Percentiles rank a stretch among this genome's conserved stretches.
These are phyloP conservation scores for Synergus umbraculus DNA, from an alignment of 2,888 invertebrate genomes.

Conservation along the genomic window DNA sequence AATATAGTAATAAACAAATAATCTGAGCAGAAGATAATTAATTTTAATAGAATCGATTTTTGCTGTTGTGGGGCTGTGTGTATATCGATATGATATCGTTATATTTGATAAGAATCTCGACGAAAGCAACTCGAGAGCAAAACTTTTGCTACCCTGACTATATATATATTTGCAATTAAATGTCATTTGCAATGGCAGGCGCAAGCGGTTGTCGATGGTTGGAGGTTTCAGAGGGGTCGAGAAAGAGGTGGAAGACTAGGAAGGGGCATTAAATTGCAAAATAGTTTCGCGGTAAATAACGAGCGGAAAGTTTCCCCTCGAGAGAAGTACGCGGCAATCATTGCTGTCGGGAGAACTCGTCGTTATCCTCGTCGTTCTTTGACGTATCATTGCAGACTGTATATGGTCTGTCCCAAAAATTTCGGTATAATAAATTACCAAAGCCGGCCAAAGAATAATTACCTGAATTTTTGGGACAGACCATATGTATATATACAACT, in stretches of 20 bases:
- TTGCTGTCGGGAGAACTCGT: slow-evolving; percentile 48
- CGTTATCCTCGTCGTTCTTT: slow-evolving; percentile 38
- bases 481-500: no score
- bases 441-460: no score
- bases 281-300: slow-evolving; percentile 71
- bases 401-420: no score
- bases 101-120: slow-evolving; percentile 20
- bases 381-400: not conserved
- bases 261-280: slow-evolving; percentile 66
- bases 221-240: slow-evolving; percentile 40
- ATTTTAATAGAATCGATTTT: slow-evolving; percentile 18
- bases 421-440: no score
- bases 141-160: not conserved
- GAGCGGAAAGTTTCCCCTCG: slow-evolving; percentile 63
- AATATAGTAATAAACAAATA: not conserved
- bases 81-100: slow-evolving; percentile 17
- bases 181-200: slow-evolving; percentile 46
- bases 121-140: slow-evolving; percentile 27
- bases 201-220: not conserved
- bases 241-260: slow-evolving; percentile 33
- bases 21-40: slow-evolving; percentile 11
- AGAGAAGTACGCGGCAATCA: slow-evolving; percentile 48
- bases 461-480: no score
- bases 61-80: not conserved
- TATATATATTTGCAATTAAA: slow-evolving; percentile 54